A percentile compares a stretch with the other conserved stretches of the same genome.
Evolutionary conservation across 23 tunicate genomes (phyloP).

Genomic region (Halocynthia aurantium): DNA sequence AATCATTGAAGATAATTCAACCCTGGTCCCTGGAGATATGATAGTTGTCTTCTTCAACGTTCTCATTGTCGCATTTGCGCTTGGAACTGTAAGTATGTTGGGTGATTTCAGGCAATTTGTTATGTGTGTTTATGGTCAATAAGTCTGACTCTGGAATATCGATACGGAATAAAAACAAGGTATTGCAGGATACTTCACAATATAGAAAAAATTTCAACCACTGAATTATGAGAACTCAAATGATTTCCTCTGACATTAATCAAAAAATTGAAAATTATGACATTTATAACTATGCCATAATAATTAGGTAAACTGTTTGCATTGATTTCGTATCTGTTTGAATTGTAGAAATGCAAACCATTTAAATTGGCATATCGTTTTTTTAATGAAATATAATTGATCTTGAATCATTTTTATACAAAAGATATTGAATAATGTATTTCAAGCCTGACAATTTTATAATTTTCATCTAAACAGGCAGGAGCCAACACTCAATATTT

Average conservation of each 20-base stretch:
- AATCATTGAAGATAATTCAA: constrained; percentile 26
- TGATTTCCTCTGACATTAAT: too few relatives aligned
- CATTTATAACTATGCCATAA: too few relatives aligned
- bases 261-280: too few relatives aligned
- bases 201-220: too few relatives aligned
- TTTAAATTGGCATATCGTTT: neutral
- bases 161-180: too few relatives aligned
- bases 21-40: constrained; percentile 49
- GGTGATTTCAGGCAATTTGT: neutral
- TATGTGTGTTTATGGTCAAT: neutral
- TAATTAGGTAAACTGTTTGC: too few relatives aligned
- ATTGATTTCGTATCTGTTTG: neutral
- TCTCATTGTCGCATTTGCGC: constrained; percentile 82
- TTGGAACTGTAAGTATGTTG: constrained; percentile 75
- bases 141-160: neutral
- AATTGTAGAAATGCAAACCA: neutral
- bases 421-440: neutral
- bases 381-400: too few relatives aligned
- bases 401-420: neutral
- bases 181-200: too few relatives aligned
- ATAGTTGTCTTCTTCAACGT: constrained; percentile 72
- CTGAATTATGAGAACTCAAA: too few relatives aligned
- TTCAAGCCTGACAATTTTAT: constrained; percentile 1
- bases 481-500: constrained; percentile 64
- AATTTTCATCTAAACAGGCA: constrained; percentile 11